Evolutionary conservation across 2,888 invertebrate species (phyloP).

Genomic region (Zygothrica quintamaculata): DNA sequence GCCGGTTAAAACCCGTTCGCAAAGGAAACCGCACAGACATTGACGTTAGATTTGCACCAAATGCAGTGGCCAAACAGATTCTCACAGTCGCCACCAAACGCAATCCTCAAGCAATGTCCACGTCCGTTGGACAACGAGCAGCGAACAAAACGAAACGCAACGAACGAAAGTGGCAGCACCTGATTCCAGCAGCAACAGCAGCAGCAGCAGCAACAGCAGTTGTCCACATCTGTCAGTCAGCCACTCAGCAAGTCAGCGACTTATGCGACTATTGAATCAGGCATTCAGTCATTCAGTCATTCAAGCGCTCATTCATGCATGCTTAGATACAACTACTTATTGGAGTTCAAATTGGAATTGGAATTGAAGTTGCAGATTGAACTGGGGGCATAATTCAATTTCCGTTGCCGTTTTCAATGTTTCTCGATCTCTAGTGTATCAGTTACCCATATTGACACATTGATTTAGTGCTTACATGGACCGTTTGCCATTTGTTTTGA

Average conservation of each 20-base stretch:
- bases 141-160: too few relatives aligned
- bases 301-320: constrained; percentile 75
- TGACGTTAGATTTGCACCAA: constrained; percentile 54
- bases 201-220: too few relatives aligned
- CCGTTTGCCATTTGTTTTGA: constrained; percentile 71
- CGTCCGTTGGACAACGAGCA: constrained; percentile 40
- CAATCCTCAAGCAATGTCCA: constrained; percentile 38
- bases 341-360: constrained; percentile 33
- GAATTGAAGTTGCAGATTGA: constrained; percentile 19
- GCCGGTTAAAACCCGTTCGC: constrained; percentile 69
- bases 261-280: not conserved
- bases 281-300: constrained; percentile 47
- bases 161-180: constrained; percentile 73
- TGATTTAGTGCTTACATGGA: constrained; percentile 79
- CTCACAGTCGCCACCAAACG: constrained; percentile 63
- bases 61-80: constrained; percentile 42
- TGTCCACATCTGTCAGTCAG: constrained; percentile 71
- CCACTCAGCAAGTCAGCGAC: constrained; percentile 40
- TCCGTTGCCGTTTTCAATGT: constrained; percentile 57
- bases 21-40: constrained; percentile 73
- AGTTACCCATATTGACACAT: constrained; percentile 78
- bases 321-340: constrained; percentile 44
- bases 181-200: constrained; percentile 66
- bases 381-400: constrained; percentile 75
- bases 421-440: constrained; percentile 64